Evolutionary conservation across 2,113 vertebrate species (phyloP).

Genomic region (Callaeas wilsoni): DNA sequence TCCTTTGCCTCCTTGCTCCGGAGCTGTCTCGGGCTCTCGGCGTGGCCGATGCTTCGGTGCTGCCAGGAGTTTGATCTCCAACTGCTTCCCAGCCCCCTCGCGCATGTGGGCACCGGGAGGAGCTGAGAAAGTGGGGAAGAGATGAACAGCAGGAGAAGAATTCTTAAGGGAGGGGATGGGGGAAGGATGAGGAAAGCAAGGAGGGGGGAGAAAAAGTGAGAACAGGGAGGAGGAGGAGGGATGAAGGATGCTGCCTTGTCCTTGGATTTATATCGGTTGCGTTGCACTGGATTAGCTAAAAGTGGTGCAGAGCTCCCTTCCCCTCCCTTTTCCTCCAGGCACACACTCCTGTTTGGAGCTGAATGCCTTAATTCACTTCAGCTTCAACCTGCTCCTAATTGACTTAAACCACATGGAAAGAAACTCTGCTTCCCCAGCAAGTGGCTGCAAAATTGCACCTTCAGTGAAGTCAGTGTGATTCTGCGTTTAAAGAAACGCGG

Average conservation of each 20-base stretch:
- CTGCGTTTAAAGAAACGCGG: neutral
- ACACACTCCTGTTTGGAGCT: neutral
- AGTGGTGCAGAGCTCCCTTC: conserved; percentile 52
- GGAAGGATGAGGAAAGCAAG: conserved; percentile 31
- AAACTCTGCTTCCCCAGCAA: conserved; percentile 12
- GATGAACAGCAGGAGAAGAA: conserved; percentile 38
- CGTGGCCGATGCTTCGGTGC: neutral
- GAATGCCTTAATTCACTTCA: conserved; percentile 49
- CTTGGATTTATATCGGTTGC: neutral
- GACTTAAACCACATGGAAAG: conserved; percentile 44
- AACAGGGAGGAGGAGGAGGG: conserved; percentile 32
- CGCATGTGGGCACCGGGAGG: neutral
- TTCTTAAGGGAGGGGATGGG: conserved; percentile 27
- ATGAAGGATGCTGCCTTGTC: conserved; percentile 35
- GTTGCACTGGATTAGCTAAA: conserved; percentile 41
- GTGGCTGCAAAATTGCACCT: conserved; percentile 25
- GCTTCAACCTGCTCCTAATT: conserved; percentile 55
- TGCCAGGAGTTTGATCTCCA: conserved; percentile 36
- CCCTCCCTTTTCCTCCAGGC: conserved; percentile 32
- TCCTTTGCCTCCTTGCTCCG: neutral
- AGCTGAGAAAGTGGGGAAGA: neutral
- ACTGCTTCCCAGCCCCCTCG: neutral
- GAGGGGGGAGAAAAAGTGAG: conserved; percentile 25
- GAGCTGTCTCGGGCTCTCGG: neutral
- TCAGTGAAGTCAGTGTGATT: neutral